Base-by-base conservation (phyloP, 2,888 invertebrate genomes). In the Toxonevra muliebris region DNA sequence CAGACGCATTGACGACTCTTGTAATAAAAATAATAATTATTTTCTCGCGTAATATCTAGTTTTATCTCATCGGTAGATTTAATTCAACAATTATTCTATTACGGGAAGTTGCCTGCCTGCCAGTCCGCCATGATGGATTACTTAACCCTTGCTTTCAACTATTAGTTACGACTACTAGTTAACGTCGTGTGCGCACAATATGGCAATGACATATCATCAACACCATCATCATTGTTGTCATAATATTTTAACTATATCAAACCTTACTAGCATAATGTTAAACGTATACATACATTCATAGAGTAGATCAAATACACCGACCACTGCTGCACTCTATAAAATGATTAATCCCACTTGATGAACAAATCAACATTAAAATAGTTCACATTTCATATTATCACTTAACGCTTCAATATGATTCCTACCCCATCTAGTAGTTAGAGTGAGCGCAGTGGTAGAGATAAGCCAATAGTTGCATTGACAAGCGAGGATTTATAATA, bases 341-440 rank as follows among this genome's bases (percentile, higher is more conserved):
- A 76, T 69, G 68, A 72, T 74, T 83, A 83, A 84, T 84, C 81
- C 83, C 77, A 76, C 79, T 82, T 82, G 82, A 83, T 82, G 79
- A 81, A 75, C 79, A 74, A 79, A 79, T 79, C 76, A 84, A 80
- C 75, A 79, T 59, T 59, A 61, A 59, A 69, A 66, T 50, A 30
- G 54, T 54, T 17, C 12, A 54, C 3, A 7, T 2, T 54, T 19
- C 17, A 19, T n/a, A 30, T 30, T 30, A 30, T 30, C 30, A 30
- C 7, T 15, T 7, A 48, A 4, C 50, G 50, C 2, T 4, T 48
- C 50, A 48, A n/a, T 48, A 48, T 48, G 4, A 48, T n/a, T 48
- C 13, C 15, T 15, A 15, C 15, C 15, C 50, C 13, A 48, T 48
- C 13, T 48, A 30, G 30, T 30, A 30, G 30, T 30, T 30, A 7